Evolutionary conservation across 2,888 invertebrate genomes (phyloP).

Genomic region (Copidosoma aretas): DNA sequence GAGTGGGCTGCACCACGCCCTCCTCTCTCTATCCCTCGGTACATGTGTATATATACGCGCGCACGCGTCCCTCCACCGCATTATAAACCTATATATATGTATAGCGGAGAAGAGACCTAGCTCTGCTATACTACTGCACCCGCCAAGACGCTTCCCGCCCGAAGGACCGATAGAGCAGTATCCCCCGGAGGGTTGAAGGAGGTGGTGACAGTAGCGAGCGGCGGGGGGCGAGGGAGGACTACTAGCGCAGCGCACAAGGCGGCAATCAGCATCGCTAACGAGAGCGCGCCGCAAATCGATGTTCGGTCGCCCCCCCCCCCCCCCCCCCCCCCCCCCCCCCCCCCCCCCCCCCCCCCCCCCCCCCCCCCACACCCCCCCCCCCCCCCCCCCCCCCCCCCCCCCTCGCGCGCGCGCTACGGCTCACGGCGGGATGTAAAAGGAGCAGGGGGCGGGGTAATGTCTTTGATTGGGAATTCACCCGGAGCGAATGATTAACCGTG

Average conservation of each 20-base stretch:
- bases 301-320: too few species aligned
- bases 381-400: not conserved
- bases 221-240: not conserved
- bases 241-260: constrained; percentile 15
- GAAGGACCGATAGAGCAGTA: too few species aligned
- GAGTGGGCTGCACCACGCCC: not conserved
- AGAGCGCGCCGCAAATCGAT: constrained; percentile 31
- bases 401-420: not conserved
- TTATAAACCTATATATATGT: not conserved
- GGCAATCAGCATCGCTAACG: constrained; percentile 42
- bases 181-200: not conserved
- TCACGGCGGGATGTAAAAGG: not conserved
- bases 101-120: not conserved
- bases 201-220: not conserved
- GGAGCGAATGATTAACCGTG: not conserved
- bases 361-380: too few species aligned
- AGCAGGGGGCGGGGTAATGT: not conserved
- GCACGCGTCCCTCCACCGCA: too few species aligned
- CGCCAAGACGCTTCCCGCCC: not conserved
- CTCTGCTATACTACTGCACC: too few species aligned
- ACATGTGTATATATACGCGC: too few species aligned
- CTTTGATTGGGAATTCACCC: not conserved
- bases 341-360: not conserved
- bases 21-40: too few species aligned
- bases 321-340: not conserved